Conservation (phyloP, 2,797 vertebrate genomes). For the Sardinella longiceps region DNA sequence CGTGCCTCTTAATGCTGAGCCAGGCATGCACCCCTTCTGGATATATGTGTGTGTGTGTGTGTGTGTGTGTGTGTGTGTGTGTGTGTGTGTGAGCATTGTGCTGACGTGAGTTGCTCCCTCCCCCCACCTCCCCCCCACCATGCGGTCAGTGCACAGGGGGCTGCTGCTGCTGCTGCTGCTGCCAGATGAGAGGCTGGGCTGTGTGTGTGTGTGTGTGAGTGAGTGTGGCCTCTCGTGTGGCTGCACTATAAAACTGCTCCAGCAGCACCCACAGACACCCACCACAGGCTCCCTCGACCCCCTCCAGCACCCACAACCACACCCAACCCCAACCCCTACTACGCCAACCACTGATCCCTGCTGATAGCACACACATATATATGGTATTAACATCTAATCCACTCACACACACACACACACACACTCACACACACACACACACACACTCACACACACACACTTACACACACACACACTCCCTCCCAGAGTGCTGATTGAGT, state of each 20-base stretch:
- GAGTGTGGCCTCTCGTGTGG: background rate
- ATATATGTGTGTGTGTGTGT: background rate
- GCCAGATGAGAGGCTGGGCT: background rate
- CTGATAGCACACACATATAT: slow-evolving; percentile 38
- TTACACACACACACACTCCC: slow-evolving; percentile 16
- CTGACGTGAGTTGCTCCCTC: background rate
- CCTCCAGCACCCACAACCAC: background rate
- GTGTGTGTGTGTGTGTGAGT: background rate
- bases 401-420: slow-evolving; percentile 38
- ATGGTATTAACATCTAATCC: background rate
- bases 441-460: background rate
- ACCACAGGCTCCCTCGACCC: background rate
- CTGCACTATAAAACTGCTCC: background rate
- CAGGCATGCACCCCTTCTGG: slow-evolving; percentile 61
- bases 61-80: too few relatives aligned
- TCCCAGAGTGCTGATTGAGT: background rate
- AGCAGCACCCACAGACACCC: background rate
- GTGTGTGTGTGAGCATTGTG: background rate
- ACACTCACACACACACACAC: slow-evolving; percentile 41
- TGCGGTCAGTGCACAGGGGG: slow-evolving; percentile 28
- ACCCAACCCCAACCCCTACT: background rate
- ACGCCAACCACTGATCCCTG: background rate
- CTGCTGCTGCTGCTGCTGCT: too few relatives aligned
- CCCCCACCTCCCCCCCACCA: background rate
- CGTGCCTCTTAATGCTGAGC: slow-evolving; percentile 58